Base-by-base conservation (phyloP, 2,797 vertebrate species). In the Oreochromis grahami region DNA sequence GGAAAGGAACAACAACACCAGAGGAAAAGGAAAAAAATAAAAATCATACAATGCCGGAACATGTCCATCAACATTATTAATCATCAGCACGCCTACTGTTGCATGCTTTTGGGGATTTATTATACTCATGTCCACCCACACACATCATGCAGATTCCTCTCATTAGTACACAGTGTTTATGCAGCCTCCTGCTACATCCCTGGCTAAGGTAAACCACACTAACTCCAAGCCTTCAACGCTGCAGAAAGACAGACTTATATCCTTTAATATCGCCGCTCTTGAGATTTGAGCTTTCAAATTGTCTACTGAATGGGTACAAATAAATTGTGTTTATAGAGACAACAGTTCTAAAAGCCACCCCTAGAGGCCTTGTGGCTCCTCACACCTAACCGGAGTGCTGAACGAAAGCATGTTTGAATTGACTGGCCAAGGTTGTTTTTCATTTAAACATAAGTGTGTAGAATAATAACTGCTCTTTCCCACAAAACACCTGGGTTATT, bases 1-100 rank as follows among this genome's bases (percentile, higher is more conserved):
- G 88, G 55, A 81, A 86, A 60, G 84, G 52, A 80, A 82, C 80
- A 81, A n/a, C 63, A 72, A 2, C 76, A 74, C 9, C 26, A 72
- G 58, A 55, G 29, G 19, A 63, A 43, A 50, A 48, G 70, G 6
- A 72, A 29, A 63, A 36, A 36, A 45, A 82, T 2, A 60, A 36
- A 36, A 77, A 76, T 9, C 45, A 56, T 36, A 91, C 88, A 88
- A 82, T 84, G 77, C 76, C 36, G 14, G 83, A 88, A 82, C 81
- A 81, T 82, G 90, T 92, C 89, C 85, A 91, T 93, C 91, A 92
- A 81, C 70, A 85, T 86, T 87, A 91, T 93, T 92, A 92, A 91
- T 94, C 88, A 91, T 89, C 89, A 87, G 81, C 45, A 85, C 77
- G 76, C 88, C 86, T 65, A 91, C 91, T 87, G 82, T 68, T 91